Base-by-base conservation (phyloP, 1,140 invertebrate species). In the Stratiolaelaps scimitus region DNA sequence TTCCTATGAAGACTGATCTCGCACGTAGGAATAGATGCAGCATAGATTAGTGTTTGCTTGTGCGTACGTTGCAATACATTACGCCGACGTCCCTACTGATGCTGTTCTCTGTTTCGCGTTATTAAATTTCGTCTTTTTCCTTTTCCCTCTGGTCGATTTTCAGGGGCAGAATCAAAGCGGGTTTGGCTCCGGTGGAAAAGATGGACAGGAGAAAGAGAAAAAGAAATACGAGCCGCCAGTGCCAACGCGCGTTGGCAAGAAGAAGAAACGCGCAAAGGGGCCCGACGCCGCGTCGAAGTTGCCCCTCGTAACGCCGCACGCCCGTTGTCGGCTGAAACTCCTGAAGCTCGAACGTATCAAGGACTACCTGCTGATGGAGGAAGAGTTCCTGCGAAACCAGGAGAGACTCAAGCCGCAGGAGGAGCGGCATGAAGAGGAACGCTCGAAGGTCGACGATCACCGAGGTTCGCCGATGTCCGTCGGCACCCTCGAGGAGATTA, bases 391-490 rank as follows among this genome's bases (percentile, higher is more conserved):
- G 70, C 84, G 89, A 46, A 99, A 99, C 75, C 94, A 98, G 75
- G 95, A 98, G 74, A 83, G 93, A 67, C 77, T 98, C 15, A 98
- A 98, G 75, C 94, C 95, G 0, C 94, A 98, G 73, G 95, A 98
- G 76, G 94, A 98, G 71, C 97, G 97, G 73, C 94, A 97, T 74
- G 94, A 82, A 79, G 94, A 98, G 76, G 94, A 98, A 76, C 74
- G 82, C 67, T 79, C 77, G 5, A 96, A 97, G 78, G 95, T 99
- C 6, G 96, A 99, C 82, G 95, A 99, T 76, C 79, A 99, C 28
- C 80, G 96, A 76, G 94, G 96, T 65, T 98, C 94, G 34, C 96
- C 96, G 2, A 99, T 99, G 96, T 96, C 92, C 30, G 96, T 99
- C 34, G 96, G 96, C n/a, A 96, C 88, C 69, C 78, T 99, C 65